Conservation (phyloP, 2,888 invertebrate genomes). For the Lamproptera curius region DNA sequence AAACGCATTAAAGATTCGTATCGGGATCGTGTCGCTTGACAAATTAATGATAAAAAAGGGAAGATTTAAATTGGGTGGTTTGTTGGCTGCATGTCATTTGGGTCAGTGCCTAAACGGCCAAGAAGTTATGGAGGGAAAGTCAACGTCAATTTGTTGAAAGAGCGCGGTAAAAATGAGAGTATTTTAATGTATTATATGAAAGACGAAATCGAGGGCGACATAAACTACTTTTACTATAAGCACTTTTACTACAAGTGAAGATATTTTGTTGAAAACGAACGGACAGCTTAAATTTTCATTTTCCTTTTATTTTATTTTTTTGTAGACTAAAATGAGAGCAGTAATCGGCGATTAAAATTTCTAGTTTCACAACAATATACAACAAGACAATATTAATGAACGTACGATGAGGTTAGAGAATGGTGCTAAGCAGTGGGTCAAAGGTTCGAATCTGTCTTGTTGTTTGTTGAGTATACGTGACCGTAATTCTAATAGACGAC, state of each 20-base stretch:
- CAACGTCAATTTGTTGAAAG: not conserved
- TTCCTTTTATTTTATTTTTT: too few relatives aligned
- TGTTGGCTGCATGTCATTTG: conserved; percentile 8
- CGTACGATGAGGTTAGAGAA: too few relatives aligned
- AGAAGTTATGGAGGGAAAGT: not conserved
- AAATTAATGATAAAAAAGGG: conserved; percentile 14
- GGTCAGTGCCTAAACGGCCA: conserved; percentile 6
- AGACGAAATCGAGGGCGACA: not conserved
- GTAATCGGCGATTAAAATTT: too few relatives aligned
- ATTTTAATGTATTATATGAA: not conserved
- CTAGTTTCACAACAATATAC: conserved; percentile 1
- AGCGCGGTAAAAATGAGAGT: not conserved
- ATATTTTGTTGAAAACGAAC: too few relatives aligned
- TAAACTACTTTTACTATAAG: too few relatives aligned
- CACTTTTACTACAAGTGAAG: too few relatives aligned
- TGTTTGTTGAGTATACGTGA: too few relatives aligned
- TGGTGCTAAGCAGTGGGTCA: not conserved
- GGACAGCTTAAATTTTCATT: too few relatives aligned
- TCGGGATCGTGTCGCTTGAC: conserved; percentile 8
- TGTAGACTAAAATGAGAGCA: too few relatives aligned
- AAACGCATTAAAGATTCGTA: conserved; percentile 1
- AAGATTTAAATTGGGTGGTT: conserved; percentile 10
- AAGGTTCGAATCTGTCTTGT: not conserved
- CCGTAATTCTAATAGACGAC: too few relatives aligned
- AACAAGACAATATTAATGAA: too few relatives aligned